Conservation (phyloP, 2,888 invertebrate species). For the Chirona hameri region DNA sequence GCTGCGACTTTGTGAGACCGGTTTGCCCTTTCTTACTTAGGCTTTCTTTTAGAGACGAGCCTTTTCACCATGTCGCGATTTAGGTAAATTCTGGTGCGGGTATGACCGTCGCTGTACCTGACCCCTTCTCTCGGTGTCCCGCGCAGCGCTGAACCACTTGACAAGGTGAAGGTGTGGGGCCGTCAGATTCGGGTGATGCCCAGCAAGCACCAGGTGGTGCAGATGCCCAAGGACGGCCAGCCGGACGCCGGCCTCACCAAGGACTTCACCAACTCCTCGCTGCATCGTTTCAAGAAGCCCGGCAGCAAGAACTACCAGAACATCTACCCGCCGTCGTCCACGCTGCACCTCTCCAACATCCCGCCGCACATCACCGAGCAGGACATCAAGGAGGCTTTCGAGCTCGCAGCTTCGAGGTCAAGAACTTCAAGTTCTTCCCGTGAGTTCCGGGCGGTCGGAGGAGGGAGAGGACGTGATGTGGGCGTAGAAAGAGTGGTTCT, state of each 20-base stretch:
- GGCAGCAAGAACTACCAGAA: slow-evolving; percentile 99
- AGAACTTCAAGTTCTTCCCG: slow-evolving; percentile 59
- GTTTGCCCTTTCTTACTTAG: no score
- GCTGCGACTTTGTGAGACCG: no score
- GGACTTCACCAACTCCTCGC: slow-evolving; percentile 93
- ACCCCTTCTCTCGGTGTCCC: slow-evolving; percentile 35
- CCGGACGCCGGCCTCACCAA: slow-evolving; percentile 98
- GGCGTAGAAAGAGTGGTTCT: no score
- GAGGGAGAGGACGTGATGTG: no score
- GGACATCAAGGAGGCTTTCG: slow-evolving; percentile 52
- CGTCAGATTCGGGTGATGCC: slow-evolving; percentile 96
- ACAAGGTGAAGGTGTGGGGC: slow-evolving; percentile 94
- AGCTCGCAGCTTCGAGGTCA: slow-evolving; percentile 49
- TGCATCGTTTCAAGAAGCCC: slow-evolving; percentile 99
- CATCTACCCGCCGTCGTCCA: slow-evolving; percentile 98
- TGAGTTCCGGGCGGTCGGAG: no score
- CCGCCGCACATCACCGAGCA: slow-evolving; percentile 62
- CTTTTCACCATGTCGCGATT: no score
- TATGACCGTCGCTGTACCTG: neutral
- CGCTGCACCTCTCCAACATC: slow-evolving; percentile 99
- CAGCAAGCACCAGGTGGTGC: slow-evolving; percentile 97
- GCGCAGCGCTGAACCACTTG: slow-evolving; percentile 70
- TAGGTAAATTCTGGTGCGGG: no score
- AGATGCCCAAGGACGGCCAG: slow-evolving; percentile 98
- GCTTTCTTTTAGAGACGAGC: no score